These are phyloP conservation scores for Paramormyrops hopkinsi DNA, from an alignment of 2,797 vertebrate genomes.

Conservation along the genomic window DNA sequence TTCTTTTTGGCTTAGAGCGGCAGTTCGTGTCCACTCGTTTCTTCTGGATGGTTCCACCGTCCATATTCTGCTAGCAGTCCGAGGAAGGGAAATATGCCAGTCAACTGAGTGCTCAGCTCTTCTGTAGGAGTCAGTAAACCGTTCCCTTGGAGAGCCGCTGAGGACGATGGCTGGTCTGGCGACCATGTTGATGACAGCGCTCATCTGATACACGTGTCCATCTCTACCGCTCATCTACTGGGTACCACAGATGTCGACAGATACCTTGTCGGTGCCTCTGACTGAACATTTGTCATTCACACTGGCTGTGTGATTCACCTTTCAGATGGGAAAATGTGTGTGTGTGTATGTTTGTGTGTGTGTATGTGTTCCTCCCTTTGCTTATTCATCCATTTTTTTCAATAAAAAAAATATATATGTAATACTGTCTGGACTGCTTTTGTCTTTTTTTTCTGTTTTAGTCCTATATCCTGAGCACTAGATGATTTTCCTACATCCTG, in stretches of 20 bases:
- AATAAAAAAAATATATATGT: slow-evolving; percentile 27
- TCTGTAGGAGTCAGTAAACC: neutral
- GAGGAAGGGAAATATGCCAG: neutral
- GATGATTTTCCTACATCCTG: neutral
- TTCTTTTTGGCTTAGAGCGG: neutral
- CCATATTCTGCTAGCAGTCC: neutral
- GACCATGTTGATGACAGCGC: neutral
- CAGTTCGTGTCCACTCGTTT: neutral
- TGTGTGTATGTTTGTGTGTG: neutral
- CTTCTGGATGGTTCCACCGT: neutral
- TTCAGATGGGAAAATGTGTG: neutral
- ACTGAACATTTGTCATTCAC: slow-evolving; percentile 13
- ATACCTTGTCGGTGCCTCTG: neutral
- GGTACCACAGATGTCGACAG: neutral
- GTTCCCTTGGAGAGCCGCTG: neutral
- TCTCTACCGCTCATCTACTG: neutral
- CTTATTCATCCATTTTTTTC: slow-evolving; percentile 35
- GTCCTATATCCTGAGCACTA: neutral
- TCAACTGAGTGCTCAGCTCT: neutral
- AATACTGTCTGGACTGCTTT: slow-evolving; percentile 21
- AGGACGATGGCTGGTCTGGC: neutral
- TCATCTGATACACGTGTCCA: neutral
- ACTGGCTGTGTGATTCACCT: slow-evolving; percentile 22
- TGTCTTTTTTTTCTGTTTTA: neutral
- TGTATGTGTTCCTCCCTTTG: slow-evolving; percentile 16